Evolutionary conservation across 1,140 invertebrate genomes (phyloP), one percentile per base, ranked within the genome.

Genomic region (Rhyzopertha dominica): DNA sequence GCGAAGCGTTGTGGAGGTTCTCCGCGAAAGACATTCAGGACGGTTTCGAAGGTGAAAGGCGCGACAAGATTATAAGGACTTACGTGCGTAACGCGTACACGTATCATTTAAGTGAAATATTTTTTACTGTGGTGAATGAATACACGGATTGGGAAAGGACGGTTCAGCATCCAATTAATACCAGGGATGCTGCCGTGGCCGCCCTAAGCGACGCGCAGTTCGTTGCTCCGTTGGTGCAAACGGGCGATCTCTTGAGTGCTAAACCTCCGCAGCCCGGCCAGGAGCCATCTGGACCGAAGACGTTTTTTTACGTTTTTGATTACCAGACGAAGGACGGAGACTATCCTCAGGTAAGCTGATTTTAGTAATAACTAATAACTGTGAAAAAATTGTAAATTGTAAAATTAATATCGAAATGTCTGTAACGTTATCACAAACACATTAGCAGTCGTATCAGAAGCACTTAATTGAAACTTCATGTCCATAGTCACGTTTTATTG

Each of bases 141-240:
- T 99, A 99, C 63, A 95, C 91, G 7, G 91, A 97, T 65, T 97
- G 94, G 94, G 90, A 95, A 63, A 74, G 87, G 65, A 91, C 91
- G 1, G 84, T 87, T 1, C 81, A 90, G 61, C 90, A 95, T 72
- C 90, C 91, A 16, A 84, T 93, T 35, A 90, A 91, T 56, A 91
- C 92, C 0, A 74, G 95, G 23, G 92, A 98, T 60, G 87, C 90
- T 18, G 90, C 94, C 1, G 83, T 98, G 4, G 82, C 91, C 12
- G 88, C 95, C 1, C 67, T 98, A 0, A 92, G 90, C 36, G 95
- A 99, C 63, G 93, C 88, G 1, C 85, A 92, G 56, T 90, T 87
- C 60, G 86, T 92, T 1, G 88, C 88, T 1, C 88, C 89, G 0
- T 71, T 91, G 5, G 84, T 90, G 2, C 84, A 86, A 49, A 86